Base-by-base conservation (phyloP, 2,888 invertebrate species). In the Alcis repandata region DNA sequence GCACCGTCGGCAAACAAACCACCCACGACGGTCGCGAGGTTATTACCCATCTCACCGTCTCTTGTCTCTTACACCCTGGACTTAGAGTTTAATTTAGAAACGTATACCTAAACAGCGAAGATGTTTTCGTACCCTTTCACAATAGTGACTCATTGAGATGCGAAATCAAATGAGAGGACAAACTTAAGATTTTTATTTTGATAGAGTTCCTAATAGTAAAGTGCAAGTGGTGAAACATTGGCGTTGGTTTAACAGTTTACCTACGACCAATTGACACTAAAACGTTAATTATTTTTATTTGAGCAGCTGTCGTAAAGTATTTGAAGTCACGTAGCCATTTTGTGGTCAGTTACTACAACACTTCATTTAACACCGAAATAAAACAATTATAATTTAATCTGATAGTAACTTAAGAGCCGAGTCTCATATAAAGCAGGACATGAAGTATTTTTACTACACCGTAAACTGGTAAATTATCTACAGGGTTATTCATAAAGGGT, bases 21-120 rank as follows among this genome's bases (percentile, higher is more conserved):
- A 65, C 67, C 67, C 67, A 73, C 70, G 66, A 58, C 60, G 57
- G 19, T 13, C 27, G 20, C 45, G 38, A 63, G 58, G 63, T 56
- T 66, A 69, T 66, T 20, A 9, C 56, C 32, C 33, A 49, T n/a
- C 19, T 15, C 17, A 15, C 33, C 13, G 27, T 27, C 53, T 20
- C 40, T 10, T 33, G n/a, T 20, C 13, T 20, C 40, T 45, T 51
- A 51, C 41, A 9, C 15, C 43, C 13, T 27, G 22, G 2, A 40
- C 19, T 40, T 57, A 65, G 9, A 27, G 45, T 51, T 48, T 40
- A 61, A 45, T 32, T 45, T n/a, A 43, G 32, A 33, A n/a, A 27
- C n/a, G n/a, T n/a, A n/a, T n/a, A n/a, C n/a, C n/a, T 58, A 19
- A 43, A 56, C 19, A 51, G n/a, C n/a, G n/a, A n/a, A n/a, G n/a